Evolutionary conservation across 2,888 invertebrate species (phyloP), one percentile per base, ranked within the genome.

Genomic region (Colostygia pectinataria): DNA sequence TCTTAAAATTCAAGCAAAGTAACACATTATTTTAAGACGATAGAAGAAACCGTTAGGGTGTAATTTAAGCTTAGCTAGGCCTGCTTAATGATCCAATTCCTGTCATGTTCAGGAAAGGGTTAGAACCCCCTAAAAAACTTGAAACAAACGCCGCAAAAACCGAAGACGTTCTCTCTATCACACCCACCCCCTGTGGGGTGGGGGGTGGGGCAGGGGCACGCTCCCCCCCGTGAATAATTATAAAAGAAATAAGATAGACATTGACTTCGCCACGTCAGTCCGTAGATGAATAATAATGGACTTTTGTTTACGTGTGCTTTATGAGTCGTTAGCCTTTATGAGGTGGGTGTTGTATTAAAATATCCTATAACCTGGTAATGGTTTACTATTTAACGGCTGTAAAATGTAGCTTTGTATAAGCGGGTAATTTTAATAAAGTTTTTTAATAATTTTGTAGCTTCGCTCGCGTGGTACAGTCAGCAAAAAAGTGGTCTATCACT

Each of bases 211-310:
- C 38, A 48, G 20, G 33, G n/a, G n/a, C n/a, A n/a, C 20, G 20
- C 44, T 77, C 77, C 69, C 9, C 40, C 66, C 77, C 73, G 78
- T 88, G 89, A 89, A 89, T 90, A 90, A 90, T 90, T 90, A 90
- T 87, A 88, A 89, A 90, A 90, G 89, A 90, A 89, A 89, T 89
- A 89, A 89, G 88, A 90, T 87, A 89, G 89, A 88, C 88, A 88
- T 86, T 81, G 89, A 90, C 88, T 89, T 80, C 68, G 77, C 83
- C 78, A 77, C 85, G 86, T 87, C 87, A 86, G 83, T 64, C 66
- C 61, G 75, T 78, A 82, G 87, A 89, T 90, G 88, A 88, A 88
- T 89, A 88, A 88, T 88, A 85, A 88, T 88, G 87, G 81, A 71
- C 77, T 77, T 79, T 80, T 86, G 82, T 86, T 85, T 86, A 83